Base-by-base conservation (phyloP, 1,140 invertebrate species). In the Drosophila subpulchrella region DNA sequence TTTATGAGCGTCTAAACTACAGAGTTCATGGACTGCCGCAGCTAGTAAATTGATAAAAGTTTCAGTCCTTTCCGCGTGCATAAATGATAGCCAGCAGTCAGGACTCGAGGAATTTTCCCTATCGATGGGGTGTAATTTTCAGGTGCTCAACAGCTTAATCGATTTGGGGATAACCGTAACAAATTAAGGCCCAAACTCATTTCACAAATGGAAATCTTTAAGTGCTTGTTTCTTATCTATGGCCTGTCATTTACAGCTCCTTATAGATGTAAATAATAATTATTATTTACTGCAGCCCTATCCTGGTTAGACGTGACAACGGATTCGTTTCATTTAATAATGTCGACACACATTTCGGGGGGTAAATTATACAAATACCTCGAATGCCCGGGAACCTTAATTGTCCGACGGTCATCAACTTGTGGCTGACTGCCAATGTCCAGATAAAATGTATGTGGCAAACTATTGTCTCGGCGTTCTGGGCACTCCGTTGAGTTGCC, bases 31-130 rank as follows among this genome's bases (percentile, higher is more conserved):
- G 46, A 56, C 58, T 75, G 20, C 46, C 32, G n/a, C 55, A 53
- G 58, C 34, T 38, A 50, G 58, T 63, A 55, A 75, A 74, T 75
- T 74, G 70, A 57, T 63, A 74, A 63, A 75, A 75, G 38, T 75
- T 75, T 63, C 15, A 27, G 41, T 68, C 30, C 60, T 53, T 30
- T 24, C 15, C 65, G 47, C 38, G 39, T 15, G 20, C 57, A 74
- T 62, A 44, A 73, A 63, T 51, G 24, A 47, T 72, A 38, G 17
- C 38, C 12, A n/a, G 30, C n/a, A 38, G 11, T 8, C 10, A 15
- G 12, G 30, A 36, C 12, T 3, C 13, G n/a, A 6, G 12, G 3
- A n/a, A 6, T 39, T 10, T 30, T 47, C 7, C 4, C 4, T 34
- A 10, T 3, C 3, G 6, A 3, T 46, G 12, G 6, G 10, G 6